Base-by-base conservation (phyloP, 1,140 invertebrate species). In the Episyrphus balteatus region DNA sequence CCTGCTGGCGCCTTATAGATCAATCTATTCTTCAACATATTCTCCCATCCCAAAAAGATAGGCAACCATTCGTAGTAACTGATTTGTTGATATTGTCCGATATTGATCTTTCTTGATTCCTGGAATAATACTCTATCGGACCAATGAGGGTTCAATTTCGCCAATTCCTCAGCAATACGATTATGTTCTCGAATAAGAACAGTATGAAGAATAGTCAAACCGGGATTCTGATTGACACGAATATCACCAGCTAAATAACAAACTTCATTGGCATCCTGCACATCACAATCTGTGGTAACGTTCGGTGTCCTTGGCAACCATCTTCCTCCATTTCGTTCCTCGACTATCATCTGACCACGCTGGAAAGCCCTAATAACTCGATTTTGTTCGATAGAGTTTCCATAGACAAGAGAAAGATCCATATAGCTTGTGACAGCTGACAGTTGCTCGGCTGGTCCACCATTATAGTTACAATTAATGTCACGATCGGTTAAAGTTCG, bases 111-210 rank as follows among this genome's bases (percentile, higher is more conserved):
- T 45, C 91, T 73, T 0, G 87, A 75, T 70, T 95, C 91, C 68
- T 97, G 90, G 69, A 82, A 94, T 7, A 87, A 64, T 0, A 75
- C 84, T 65, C 93, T 89, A 55, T 93, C 90, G 44, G 77, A 74
- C 86, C 88, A 92, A 47, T 87, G 81, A 1, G 86, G 85, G 69
- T 97, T 97, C 1, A 94, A 57, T 3, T 72, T 52, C 0, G 75
- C 65, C 1, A 98, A 65, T 31, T 69, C 69, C 19, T 77, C 75
- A 1, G 91, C 90, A 14, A 97, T 72, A 37, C 87, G 75, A 68
- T 98, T 98, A 62, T 98, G 93, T 67, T 96, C 87, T 50, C 94
- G 73, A 44, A 94, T 68, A 36, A 90, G 73, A 11, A 95, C 65
- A 0, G 88, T 83, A 49, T 96, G 92, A 1, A 96, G 66, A 7